A percentile compares a stretch with the other conserved stretches of the same genome.
These are phyloP conservation scores for Porites australiensis DNA, from an alignment of 64 coral and sea anemone species.

Conservation along the genomic window DNA sequence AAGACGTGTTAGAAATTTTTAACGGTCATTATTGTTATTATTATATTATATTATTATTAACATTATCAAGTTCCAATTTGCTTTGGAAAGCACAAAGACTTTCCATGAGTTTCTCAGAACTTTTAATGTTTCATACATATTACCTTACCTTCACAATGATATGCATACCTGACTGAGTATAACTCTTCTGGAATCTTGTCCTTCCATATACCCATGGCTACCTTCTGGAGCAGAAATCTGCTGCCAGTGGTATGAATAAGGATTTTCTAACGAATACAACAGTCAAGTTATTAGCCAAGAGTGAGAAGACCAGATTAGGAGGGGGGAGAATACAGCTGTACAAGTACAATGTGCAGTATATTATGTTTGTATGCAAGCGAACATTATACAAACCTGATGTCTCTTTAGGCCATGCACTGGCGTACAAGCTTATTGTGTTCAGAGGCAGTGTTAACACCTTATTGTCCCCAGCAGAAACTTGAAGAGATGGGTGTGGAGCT, in stretches of 20 bases:
- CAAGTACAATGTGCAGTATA: too few relatives aligned
- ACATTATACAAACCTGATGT: conserved; percentile 46
- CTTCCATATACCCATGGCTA: conserved; percentile 99
- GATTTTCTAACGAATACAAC: conserved; percentile 59
- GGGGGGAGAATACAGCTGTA: too few relatives aligned
- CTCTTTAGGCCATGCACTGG: conserved; percentile 97
- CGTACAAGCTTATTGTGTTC: conserved; percentile 90
- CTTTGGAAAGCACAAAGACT: too few relatives aligned
- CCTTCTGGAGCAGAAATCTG: conserved; percentile 95
- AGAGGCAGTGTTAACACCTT: conserved; percentile 80
- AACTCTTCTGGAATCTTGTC: conserved; percentile 87
- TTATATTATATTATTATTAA: too few relatives aligned
- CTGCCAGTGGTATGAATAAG: conserved; percentile 94
- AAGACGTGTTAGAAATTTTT: too few relatives aligned
- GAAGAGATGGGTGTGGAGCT: conserved; percentile 69
- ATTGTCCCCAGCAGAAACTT: conserved; percentile 93
- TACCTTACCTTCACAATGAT: too few relatives aligned
- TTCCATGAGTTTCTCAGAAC: too few relatives aligned
- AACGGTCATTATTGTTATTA: too few relatives aligned
- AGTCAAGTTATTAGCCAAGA: neutral
- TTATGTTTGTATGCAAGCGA: neutral
- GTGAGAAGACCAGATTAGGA: neutral
- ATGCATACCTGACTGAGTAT: conserved; percentile 83
- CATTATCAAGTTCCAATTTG: too few relatives aligned
- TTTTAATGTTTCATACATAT: too few relatives aligned